phyloP scores from a whole-genome alignment of 53 echinoderm and acorn worm genomes.

The Paracentrotus lividus region DNA sequence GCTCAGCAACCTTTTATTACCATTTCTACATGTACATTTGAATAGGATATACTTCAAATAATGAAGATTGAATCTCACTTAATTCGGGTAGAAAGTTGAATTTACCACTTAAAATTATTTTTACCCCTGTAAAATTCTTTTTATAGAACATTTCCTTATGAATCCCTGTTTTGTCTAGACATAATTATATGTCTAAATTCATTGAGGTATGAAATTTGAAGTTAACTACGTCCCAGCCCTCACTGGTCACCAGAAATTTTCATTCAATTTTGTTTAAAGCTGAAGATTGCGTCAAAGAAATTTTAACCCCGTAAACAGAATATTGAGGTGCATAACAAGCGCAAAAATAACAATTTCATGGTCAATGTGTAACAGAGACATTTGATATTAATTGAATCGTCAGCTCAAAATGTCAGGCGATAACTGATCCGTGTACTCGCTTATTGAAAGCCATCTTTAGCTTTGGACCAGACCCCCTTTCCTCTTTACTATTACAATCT shows the following conservation, averaged over 20 bases:
- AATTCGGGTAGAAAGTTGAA: too few species aligned
- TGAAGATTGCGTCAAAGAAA: background rate
- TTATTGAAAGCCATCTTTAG: background rate
- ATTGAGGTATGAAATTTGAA: background rate
- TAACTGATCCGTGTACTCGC: background rate
- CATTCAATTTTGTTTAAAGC: too few species aligned
- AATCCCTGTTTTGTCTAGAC: too few species aligned
- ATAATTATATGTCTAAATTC: too few species aligned
- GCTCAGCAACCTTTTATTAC: too few species aligned
- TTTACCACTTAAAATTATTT: too few species aligned
- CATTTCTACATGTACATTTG: too few species aligned
- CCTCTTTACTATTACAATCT: background rate
- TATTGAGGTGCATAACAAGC: background rate
- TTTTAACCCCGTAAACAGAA: background rate
- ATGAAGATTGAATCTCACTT: too few species aligned
- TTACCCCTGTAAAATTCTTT: too few species aligned
- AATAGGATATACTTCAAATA: too few species aligned
- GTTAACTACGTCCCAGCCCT: background rate
- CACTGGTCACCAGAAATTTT: background rate
- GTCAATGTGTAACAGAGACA: background rate
- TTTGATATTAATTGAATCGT: constrained; percentile 10
- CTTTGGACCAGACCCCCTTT: background rate
- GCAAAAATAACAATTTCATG: constrained; percentile 43
- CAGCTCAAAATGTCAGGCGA: constrained; percentile 16
- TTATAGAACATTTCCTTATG: too few species aligned